These are phyloP conservation scores for Betta splendens DNA, from an alignment of 2,797 vertebrate species.

Conservation along the genomic window DNA sequence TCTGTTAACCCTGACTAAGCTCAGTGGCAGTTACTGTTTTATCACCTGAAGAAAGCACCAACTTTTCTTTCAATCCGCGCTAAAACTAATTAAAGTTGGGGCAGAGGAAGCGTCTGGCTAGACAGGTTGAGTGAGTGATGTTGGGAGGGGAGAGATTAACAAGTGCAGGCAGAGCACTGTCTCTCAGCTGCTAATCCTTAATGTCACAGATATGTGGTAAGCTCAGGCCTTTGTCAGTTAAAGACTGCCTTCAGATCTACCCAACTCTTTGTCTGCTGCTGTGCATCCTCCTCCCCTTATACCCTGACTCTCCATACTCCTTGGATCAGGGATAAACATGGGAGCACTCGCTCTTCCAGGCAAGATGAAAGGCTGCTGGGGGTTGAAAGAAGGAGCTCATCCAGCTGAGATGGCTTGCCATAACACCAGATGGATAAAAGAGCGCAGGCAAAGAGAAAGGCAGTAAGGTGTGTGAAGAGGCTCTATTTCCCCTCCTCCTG, in stretches of 20 bases:
- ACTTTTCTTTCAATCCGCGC: conserved; percentile 66
- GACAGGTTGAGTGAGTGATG: conserved; percentile 61
- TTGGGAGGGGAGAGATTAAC: conserved; percentile 72
- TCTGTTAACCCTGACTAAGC: conserved; percentile 68
- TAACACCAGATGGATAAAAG: conserved; percentile 65
- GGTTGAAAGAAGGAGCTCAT: conserved; percentile 60
- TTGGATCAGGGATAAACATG: conserved; percentile 67
- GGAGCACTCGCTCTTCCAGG: conserved; percentile 54
- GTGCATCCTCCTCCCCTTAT: conserved; percentile 52
- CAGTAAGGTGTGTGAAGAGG: conserved; percentile 33
- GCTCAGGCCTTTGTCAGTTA: conserved; percentile 66
- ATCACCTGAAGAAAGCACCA: conserved; percentile 71
- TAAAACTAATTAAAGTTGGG: conserved; percentile 79
- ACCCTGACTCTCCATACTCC: conserved; percentile 46
- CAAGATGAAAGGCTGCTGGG: conserved; percentile 63
- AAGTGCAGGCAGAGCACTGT: conserved; percentile 66
- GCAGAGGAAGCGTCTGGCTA: conserved; percentile 46
- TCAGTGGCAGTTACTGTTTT: conserved; percentile 69
- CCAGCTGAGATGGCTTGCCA: conserved; percentile 47
- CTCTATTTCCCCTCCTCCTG: conserved; percentile 47
- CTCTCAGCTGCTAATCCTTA: conserved; percentile 72
- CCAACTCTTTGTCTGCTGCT: conserved; percentile 58
- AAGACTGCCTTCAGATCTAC: conserved; percentile 70
- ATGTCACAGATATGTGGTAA: conserved; percentile 74
- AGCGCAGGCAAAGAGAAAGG: conserved; percentile 41